Evolutionary conservation across 37 sponge, comb jelly and placozoan species (phyloP).

Genomic region (Oopsacas minuta): DNA sequence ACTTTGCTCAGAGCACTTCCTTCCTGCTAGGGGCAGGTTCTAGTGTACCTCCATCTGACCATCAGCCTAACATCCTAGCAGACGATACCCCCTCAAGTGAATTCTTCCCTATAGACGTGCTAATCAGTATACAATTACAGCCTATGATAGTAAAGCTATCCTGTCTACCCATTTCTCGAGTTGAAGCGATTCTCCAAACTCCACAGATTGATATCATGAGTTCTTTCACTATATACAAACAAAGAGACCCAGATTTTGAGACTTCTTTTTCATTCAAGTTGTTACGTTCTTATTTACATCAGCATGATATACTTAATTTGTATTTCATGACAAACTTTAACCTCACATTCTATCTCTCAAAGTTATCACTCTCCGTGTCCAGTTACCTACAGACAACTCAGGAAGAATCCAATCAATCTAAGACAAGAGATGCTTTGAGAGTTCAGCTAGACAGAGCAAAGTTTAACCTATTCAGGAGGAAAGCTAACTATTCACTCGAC

Average conservation of each 20-base stretch:
- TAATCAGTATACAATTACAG: constrained; percentile 46
- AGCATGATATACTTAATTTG: not conserved
- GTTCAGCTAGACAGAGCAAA: not conserved
- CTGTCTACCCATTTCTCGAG: constrained; percentile 69
- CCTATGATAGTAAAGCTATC: constrained; percentile 61
- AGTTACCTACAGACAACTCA: not conserved
- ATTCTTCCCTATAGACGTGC: constrained; percentile 76
- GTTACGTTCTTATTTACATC: not conserved
- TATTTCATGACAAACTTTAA: not conserved
- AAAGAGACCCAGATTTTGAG: constrained; percentile 5
- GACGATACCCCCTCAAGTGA: constrained; percentile 13
- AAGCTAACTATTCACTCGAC: not conserved
- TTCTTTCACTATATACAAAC: constrained; percentile 57
- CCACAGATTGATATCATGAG: constrained; percentile 51
- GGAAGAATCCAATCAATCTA: not conserved
- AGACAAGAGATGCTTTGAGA: not conserved
- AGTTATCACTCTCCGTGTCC: not conserved
- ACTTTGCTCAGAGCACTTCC: constrained; percentile 24
- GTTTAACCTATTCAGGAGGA: not conserved
- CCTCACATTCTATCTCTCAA: not conserved
- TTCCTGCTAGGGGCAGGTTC: not conserved
- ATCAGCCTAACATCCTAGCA: not conserved
- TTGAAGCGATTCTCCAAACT: constrained; percentile 54
- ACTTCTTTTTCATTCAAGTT: not conserved
- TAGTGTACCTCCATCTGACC: constrained; percentile 1